Conservation (phyloP, 2,113 vertebrate species). For the Charina bottae region DNA sequence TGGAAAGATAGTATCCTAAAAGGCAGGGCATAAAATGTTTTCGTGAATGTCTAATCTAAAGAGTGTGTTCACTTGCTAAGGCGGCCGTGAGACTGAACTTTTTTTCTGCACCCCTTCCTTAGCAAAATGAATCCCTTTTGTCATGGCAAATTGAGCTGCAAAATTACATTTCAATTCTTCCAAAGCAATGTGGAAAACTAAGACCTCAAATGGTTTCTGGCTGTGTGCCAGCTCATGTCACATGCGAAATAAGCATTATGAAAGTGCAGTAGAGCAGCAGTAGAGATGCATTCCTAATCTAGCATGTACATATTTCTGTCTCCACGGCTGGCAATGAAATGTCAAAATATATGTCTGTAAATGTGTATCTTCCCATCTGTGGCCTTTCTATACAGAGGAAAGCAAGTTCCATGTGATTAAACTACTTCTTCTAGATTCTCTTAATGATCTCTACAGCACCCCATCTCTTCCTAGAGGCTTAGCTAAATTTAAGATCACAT, state of each 20-base stretch:
- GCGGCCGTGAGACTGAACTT: too few relatives aligned
- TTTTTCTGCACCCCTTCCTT: background rate
- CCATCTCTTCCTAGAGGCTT: background rate
- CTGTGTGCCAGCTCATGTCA: background rate
- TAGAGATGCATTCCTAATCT: background rate
- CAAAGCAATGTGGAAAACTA: background rate
- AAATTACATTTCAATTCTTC: background rate
- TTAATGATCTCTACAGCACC: too few relatives aligned
- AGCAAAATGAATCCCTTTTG: background rate
- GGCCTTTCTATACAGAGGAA: background rate
- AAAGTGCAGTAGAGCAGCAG: background rate
- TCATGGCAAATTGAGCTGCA: background rate
- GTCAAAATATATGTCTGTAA: background rate
- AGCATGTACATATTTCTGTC: background rate
- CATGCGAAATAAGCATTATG: background rate
- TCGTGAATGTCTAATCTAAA: background rate
- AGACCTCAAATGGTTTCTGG: background rate
- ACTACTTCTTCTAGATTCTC: background rate
- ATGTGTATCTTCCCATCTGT: background rate
- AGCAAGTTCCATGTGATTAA: background rate
- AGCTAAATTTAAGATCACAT: background rate
- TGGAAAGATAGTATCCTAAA: background rate
- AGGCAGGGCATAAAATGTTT: background rate
- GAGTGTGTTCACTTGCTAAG: too few relatives aligned
- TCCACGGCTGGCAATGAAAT: background rate